phyloP scores from a whole-genome alignment of 92 coral and sea anemone species.

The Epizoanthus stellaris region DNA sequence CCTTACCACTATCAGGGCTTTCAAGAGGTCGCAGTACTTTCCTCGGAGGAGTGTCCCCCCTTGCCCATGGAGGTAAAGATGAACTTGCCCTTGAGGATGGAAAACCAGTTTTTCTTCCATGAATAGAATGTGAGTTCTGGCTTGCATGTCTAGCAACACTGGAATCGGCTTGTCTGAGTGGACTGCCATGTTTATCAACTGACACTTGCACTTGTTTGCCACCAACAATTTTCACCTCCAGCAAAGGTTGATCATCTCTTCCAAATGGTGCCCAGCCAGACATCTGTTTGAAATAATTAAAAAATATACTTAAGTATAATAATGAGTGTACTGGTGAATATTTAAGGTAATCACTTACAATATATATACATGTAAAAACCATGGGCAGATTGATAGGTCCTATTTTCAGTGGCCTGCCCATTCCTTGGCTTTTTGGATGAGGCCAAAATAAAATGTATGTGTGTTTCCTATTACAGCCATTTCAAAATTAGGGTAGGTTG shows the following conservation, averaged over 20 bases:
- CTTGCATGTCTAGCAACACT: slow-evolving; percentile 3
- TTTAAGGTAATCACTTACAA: no score
- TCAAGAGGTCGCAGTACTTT: slow-evolving; percentile 66
- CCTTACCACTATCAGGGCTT: slow-evolving; percentile 22
- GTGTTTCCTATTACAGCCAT: no score
- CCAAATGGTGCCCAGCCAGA: slow-evolving; percentile 91
- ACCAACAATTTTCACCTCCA: slow-evolving; percentile 82
- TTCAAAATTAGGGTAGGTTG: no score
- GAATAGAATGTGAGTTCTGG: slow-evolving; percentile 14
- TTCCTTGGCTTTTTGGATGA: no score
- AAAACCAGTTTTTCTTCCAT: not conserved
- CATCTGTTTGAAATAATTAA: slow-evolving; percentile 37
- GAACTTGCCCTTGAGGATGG: not conserved
- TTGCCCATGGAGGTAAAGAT: slow-evolving; percentile 69
- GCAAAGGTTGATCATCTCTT: slow-evolving; percentile 85
- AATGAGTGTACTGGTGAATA: no score
- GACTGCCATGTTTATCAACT: slow-evolving; percentile 75
- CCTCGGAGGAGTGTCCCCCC: slow-evolving; percentile 76
- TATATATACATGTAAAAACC: no score
- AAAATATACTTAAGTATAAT: no score
- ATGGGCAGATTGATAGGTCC: no score
- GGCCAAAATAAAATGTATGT: no score
- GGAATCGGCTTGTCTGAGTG: slow-evolving; percentile 29
- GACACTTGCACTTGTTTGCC: slow-evolving; percentile 82
- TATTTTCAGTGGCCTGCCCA: no score